Conservation (phyloP, 2,888 invertebrate species). For the Galerucella nymphaeae region DNA sequence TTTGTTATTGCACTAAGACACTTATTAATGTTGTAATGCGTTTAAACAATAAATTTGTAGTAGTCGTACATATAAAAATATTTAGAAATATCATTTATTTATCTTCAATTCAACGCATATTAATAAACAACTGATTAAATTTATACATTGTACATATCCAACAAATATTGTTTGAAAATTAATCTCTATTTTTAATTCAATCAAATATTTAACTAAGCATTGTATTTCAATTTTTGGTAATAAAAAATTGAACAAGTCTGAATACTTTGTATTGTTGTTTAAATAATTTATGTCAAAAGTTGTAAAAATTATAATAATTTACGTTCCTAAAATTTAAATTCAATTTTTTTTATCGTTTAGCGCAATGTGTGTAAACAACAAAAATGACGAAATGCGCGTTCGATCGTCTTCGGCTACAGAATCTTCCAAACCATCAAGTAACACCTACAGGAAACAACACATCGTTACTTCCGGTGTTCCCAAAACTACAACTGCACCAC, state of each 20-base stretch:
- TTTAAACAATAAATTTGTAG: too few relatives aligned
- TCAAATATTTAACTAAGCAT: neutral
- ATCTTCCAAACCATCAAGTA: constrained; percentile 75
- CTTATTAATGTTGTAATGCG: too few relatives aligned
- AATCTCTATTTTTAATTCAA: neutral
- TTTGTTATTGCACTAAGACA: too few relatives aligned
- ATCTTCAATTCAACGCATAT: too few relatives aligned
- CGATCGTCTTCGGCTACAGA: constrained; percentile 80
- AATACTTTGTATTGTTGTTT: too few relatives aligned
- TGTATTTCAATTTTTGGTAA: neutral
- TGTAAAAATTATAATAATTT: too few relatives aligned
- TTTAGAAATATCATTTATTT: neutral
- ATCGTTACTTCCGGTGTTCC: constrained; percentile 29
- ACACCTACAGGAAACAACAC: constrained; percentile 65
- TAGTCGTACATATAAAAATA: too few relatives aligned
- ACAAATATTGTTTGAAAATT: neutral
- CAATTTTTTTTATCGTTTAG: constrained; percentile 64
- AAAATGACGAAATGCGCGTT: constrained; percentile 72
- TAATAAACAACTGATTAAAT: neutral
- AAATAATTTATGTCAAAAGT: too few relatives aligned
- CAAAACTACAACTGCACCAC: constrained; percentile 38
- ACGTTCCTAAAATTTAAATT: constrained; percentile 38
- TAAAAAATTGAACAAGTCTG: neutral
- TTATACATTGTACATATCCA: neutral
- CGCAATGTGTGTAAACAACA: constrained; percentile 74